Evolutionary conservation across 2,888 invertebrate species (phyloP).

Genomic region (Drosophila picticornis): DNA sequence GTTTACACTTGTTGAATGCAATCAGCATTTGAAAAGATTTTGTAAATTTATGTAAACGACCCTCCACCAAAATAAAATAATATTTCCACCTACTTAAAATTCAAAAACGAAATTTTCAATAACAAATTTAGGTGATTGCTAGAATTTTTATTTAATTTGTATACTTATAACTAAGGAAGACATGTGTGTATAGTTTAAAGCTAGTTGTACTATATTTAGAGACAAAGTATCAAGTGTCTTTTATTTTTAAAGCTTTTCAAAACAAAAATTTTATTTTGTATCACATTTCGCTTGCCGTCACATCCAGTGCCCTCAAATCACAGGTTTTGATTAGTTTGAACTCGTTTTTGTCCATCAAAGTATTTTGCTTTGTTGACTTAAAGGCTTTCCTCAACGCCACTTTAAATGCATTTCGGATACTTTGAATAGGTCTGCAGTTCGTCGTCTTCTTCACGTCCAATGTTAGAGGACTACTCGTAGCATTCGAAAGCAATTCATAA

Average conservation of each 20-base stretch:
- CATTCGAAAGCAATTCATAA: conserved; percentile 69
- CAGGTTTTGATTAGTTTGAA: not conserved
- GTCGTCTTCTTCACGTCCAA: conserved; percentile 45
- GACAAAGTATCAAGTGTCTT: not conserved
- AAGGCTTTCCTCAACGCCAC: conserved; percentile 62
- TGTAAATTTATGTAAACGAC: conserved; percentile 10
- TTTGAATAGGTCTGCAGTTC: conserved; percentile 55
- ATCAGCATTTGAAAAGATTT: conserved; percentile 9
- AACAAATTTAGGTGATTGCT: not conserved
- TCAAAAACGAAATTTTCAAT: not conserved
- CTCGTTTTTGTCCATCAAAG: conserved; percentile 6
- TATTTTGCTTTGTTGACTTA: conserved; percentile 22
- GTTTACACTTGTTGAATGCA: conserved; percentile 1
- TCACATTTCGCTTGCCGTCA: conserved; percentile 1
- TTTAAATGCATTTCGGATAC: conserved; percentile 69
- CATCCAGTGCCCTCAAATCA: not conserved
- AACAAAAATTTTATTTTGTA: not conserved
- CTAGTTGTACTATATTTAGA: not conserved
- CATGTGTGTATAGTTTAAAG: not conserved
- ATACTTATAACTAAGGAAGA: conserved; percentile 5
- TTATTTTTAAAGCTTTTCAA: conserved; percentile 6
- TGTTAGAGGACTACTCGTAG: conserved; percentile 18
- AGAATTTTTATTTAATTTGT: not conserved
- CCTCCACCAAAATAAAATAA: not conserved
- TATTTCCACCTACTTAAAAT: not conserved